Conservation (phyloP, 2,113 vertebrate genomes). For the Cavia aperea region DNA sequence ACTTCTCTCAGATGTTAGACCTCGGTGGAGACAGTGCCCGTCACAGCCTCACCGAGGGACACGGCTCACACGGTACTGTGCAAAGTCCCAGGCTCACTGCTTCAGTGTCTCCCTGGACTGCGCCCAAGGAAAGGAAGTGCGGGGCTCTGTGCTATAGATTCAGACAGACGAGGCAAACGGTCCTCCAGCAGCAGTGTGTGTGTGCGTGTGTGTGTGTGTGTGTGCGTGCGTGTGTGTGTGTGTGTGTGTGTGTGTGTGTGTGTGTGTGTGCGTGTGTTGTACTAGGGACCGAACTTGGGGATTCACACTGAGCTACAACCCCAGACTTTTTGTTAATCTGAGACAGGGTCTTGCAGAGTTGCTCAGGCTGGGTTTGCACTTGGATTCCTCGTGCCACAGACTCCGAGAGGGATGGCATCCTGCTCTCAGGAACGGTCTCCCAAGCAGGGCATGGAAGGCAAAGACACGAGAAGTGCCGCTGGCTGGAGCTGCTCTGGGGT, state of each 20-base stretch:
- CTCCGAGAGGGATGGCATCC: neutral
- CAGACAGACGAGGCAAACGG: neutral
- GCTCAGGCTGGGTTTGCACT: neutral
- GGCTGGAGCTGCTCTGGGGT: rapidly evolving
- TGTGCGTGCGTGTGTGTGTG: neutral
- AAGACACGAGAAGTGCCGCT: neutral
- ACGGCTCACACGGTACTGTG: rapidly evolving
- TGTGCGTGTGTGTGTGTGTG: neutral
- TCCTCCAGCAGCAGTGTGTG: neutral
- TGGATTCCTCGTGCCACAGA: neutral
- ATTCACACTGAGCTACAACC: neutral
- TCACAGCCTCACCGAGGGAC: too few relatives aligned
- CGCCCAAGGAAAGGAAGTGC: too few relatives aligned
- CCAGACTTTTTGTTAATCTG: neutral
- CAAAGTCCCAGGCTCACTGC: neutral
- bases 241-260: neutral
- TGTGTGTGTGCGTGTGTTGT: neutral
- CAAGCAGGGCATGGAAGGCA: neutral
- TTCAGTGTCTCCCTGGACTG: too few relatives aligned
- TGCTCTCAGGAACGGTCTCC: neutral
- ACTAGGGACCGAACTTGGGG: neutral
- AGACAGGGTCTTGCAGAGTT: neutral
- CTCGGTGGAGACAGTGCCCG: neutral
- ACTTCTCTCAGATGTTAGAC: neutral
- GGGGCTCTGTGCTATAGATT: neutral